Conservation (phyloP, 2,113 vertebrate species). For the Eolophus roseicapilla region DNA sequence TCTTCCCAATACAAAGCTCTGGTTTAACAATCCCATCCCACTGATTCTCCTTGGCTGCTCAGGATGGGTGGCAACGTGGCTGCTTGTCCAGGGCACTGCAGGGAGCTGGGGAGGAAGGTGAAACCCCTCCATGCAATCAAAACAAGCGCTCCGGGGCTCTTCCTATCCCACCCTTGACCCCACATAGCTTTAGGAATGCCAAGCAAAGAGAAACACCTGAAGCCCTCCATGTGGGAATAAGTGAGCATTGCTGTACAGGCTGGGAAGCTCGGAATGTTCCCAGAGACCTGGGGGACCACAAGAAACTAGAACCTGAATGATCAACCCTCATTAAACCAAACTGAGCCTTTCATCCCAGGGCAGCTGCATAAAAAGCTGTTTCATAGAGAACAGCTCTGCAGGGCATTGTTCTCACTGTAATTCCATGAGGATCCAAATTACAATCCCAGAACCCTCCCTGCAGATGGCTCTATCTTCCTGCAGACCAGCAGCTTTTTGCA, state of each 20-base stretch:
- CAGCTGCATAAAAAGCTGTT: background rate
- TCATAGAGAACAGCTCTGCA: background rate
- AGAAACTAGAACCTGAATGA: background rate
- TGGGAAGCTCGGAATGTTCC: background rate
- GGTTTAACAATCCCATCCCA: background rate
- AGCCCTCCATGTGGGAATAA: background rate
- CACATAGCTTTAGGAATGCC: rapidly evolving
- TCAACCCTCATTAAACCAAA: background rate
- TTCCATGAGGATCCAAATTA: background rate
- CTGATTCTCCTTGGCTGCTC: background rate
- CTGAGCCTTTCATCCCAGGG: rapidly evolving
- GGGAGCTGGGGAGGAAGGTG: background rate
- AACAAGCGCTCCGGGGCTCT: background rate
- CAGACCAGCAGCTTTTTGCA: background rate
- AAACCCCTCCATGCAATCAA: background rate
- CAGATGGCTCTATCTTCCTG: background rate
- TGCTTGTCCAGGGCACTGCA: background rate
- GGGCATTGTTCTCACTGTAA: background rate
- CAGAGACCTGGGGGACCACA: background rate
- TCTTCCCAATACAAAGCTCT: background rate
- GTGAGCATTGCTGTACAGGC: background rate
- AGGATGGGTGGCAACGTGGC: background rate
- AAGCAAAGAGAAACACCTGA: background rate
- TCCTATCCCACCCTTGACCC: background rate
- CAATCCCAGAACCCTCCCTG: background rate